Percentiles rank a stretch among this genome's conserved stretches.
Conservation (phyloP, 1,140 invertebrate genomes). For the Magallana ariakensis region DNA sequence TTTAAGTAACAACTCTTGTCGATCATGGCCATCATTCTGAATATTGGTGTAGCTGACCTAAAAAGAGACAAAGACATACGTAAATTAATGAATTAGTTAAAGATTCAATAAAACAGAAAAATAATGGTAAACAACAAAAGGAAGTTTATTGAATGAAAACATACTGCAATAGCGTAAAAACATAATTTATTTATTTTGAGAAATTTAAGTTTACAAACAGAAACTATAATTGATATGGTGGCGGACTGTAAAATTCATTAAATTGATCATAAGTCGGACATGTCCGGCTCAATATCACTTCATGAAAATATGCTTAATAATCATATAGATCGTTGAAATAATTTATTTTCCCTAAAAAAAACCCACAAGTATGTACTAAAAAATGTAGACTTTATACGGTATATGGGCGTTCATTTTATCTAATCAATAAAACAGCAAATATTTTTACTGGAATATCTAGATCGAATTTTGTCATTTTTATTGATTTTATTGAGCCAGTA, state of each 20-base stretch:
- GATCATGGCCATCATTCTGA: not conserved
- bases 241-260: slow-evolving; percentile 12
- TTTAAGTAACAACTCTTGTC: slow-evolving; percentile 23
- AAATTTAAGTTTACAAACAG: not conserved
- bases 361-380: not conserved
- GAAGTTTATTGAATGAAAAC: not conserved
- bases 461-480: too few relatives aligned
- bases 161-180: not conserved
- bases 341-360: not conserved
- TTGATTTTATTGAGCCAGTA: too few relatives aligned
- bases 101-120: not conserved
- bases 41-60: slow-evolving; percentile 36
- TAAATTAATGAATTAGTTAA: too few relatives aligned
- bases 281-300: slow-evolving; percentile 33
- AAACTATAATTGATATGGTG: not conserved
- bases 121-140: not conserved
- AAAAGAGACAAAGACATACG: not conserved
- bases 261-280: slow-evolving; percentile 26
- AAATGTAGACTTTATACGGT: not conserved
- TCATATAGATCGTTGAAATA: not conserved
- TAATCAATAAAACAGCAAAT: not conserved
- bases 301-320: not conserved
- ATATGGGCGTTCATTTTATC: not conserved
- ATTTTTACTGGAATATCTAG: too few relatives aligned
- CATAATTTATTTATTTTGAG: not conserved